These are phyloP conservation scores for Subacronicta megacephala DNA, from an alignment of 2,888 invertebrate species.

Conservation along the genomic window DNA sequence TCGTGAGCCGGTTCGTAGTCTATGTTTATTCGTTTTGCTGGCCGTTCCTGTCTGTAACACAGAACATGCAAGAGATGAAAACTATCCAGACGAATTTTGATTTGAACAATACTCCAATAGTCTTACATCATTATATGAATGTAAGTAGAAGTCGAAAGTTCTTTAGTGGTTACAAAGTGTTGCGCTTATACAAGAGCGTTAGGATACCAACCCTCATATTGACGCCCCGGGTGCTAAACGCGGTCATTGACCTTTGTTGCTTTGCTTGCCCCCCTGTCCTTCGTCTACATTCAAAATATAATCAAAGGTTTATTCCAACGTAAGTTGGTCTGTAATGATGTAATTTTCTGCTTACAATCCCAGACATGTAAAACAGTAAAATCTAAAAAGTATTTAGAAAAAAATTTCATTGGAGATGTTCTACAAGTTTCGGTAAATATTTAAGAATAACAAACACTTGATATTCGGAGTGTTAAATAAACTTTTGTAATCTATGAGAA, in stretches of 20 bases:
- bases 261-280: no score
- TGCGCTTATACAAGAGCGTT: neutral
- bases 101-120: slow-evolving; percentile 1
- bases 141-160: no score
- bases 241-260: no score
- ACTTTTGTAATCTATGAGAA: slow-evolving; percentile 34
- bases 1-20: slow-evolving; percentile 25
- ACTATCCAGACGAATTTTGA: slow-evolving; percentile 5
- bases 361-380: neutral
- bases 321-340: no score
- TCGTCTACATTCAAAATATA: no score
- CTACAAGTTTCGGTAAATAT: slow-evolving; percentile 26
- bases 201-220: slow-evolving; percentile 3
- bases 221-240: neutral
- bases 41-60: slow-evolving; percentile 4
- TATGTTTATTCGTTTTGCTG: slow-evolving; percentile 21
- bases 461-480: slow-evolving; percentile 36
- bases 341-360: no score
- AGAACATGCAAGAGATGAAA: slow-evolving; percentile 1
- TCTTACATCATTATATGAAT: no score
- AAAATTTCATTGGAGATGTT: slow-evolving; percentile 4
- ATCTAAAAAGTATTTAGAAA: slow-evolving; percentile 17
- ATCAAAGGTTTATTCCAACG: no score
- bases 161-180: no score
- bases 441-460: slow-evolving; percentile 23